Evolutionary conservation across 2,888 invertebrate species (phyloP), one percentile per base, ranked within the genome.

Genomic region (Noctua janthe): DNA sequence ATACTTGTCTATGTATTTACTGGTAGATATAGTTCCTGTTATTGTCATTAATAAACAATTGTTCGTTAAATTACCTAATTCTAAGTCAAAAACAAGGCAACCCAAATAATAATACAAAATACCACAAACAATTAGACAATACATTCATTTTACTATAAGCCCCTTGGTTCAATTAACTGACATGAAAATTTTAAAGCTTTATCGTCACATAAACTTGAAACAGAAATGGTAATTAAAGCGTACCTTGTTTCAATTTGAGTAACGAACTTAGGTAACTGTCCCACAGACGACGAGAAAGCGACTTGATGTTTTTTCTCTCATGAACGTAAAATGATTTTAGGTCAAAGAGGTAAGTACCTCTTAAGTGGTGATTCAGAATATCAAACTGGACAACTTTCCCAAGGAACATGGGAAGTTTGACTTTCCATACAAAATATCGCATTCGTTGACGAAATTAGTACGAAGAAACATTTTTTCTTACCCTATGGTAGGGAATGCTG

Each of bases 191-290:
- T 81, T 89, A 77, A 83, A 81, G 67, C 76, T 84, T 89, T 85
- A 89, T 81, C 78, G 71, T 81, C 76, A 70, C 83, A 85, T 88
- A 88, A 90, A 89, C 76, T 87, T 74, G 71, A 71, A 82, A 83
- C 81, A 85, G 82, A 76, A 87, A 83, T 84, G 82, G 86, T 86
- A 90, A 89, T 90, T 90, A 87, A 81, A 83, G 59, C 47, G 82
- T 76, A 82, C 76, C 80, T 83, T 54, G 64, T 67, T 80, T 72
- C 71, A 84, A 81, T 86, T 88, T 83, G 73, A 81, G 66, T 87
- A 79, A 86, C 39, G 69, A 85, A 87, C 70, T 82, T 81, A 69
- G 69, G 69, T n/a, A 4, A n/a, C 8, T n/a, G n/a, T 69, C 47
- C 8, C n/a, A 43, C 67, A 43, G 67, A 13, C 23, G 1, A 23